Conservation (phyloP, 2,113 vertebrate species). For the Mesoclemmys tuberculata region DNA sequence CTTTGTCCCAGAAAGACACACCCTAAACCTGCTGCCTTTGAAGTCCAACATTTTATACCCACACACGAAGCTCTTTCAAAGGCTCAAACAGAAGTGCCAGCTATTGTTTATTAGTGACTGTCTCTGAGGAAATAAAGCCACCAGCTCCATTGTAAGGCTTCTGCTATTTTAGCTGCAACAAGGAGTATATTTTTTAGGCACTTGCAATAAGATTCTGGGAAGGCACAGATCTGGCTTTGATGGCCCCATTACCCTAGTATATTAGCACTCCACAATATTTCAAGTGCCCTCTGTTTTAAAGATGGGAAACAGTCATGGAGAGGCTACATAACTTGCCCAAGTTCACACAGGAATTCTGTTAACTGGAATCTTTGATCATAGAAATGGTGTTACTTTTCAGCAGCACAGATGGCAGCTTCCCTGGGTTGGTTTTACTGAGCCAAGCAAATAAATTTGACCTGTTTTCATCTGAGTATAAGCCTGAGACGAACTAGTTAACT, state of each 20-base stretch:
- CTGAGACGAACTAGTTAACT: not conserved
- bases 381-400: not conserved
- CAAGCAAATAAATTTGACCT: not conserved
- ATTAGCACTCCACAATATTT: not conserved
- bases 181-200: slow-evolving; percentile 57
- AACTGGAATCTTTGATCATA: not conserved
- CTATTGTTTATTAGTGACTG: not conserved
- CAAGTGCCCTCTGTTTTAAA: not conserved
- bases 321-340: not conserved
- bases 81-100: not conserved
- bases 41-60: not conserved
- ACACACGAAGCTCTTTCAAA: not conserved
- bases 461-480: not conserved
- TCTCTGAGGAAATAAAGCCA: slow-evolving; percentile 16
- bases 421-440: not conserved
- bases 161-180: not conserved
- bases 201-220: not conserved
- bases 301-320: not conserved
- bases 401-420: not conserved
- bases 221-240: not conserved
- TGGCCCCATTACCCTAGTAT: not conserved
- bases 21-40: not conserved
- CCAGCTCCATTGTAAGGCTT: not conserved
- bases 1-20: not conserved
- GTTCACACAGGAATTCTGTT: not conserved